A percentile compares a stretch with the other conserved stretches of the same genome.
Evolutionary conservation across 2,888 invertebrate genomes (phyloP).

Genomic region (Temnothorax ravouxi): DNA sequence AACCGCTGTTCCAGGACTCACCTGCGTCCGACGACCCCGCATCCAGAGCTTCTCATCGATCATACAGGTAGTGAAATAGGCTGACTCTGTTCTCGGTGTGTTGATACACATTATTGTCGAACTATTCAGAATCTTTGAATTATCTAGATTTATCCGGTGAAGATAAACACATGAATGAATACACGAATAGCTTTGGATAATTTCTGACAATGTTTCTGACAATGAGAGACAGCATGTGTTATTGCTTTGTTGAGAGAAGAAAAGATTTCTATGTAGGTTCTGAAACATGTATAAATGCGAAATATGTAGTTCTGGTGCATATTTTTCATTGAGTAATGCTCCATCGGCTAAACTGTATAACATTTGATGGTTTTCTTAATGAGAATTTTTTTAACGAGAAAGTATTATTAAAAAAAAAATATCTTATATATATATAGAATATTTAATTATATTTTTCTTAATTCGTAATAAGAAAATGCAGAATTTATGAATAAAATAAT

Average conservation of each 20-base stretch:
- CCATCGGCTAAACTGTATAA: background rate
- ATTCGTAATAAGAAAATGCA: background rate
- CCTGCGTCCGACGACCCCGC: conserved; percentile 53
- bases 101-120: background rate
- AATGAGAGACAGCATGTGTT: no score
- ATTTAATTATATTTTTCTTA: background rate
- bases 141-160: background rate
- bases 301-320: background rate
- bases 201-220: background rate
- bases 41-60: conserved; percentile 50
- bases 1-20: conserved; percentile 61
- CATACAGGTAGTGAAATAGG: conserved; percentile 34
- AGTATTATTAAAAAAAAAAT: background rate
- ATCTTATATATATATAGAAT: no score
- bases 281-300: background rate
- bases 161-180: background rate
- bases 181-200: background rate
- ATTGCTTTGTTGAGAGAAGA: background rate
- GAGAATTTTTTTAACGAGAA: background rate
- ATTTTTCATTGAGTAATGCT: background rate
- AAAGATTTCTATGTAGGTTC: background rate
- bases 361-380: background rate
- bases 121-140: conserved; percentile 9
- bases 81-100: background rate
- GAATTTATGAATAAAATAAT: background rate